Evolutionary conservation across 2,888 invertebrate genomes (phyloP), one percentile per base, ranked within the genome.

Genomic region (Lithophane semibrunnea): DNA sequence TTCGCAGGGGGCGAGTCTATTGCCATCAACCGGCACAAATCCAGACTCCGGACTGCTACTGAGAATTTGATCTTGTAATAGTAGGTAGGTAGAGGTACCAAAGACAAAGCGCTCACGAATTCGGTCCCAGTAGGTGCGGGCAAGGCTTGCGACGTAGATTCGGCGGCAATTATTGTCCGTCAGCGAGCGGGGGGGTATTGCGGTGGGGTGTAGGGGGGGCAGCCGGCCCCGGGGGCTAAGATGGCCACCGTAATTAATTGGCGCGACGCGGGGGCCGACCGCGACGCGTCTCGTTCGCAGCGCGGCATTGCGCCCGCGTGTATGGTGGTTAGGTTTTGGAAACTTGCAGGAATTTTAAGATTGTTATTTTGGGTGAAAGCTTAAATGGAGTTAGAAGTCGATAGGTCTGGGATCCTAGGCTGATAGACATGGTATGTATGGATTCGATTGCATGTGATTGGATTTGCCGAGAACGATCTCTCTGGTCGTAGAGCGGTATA

Each of bases 221-320:
- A 84, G 80, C 86, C 86, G 90, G 91, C 90, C 85, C 88, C 88
- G 87, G 90, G 93, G 93, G 94, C 92, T 95, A 96, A 96, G 96
- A 96, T 95, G 96, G 96, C 96, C 96, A 95, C 96, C 96, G 95
- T 96, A 96, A 96, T 96, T 96, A 96, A 96, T 96, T 96, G 96
- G 96, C 95, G 95, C 96, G 95, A 96, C 96, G 96, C 96, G 95
- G 94, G 96, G 96, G 94, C 95, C 95, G 94, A 95, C 95, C 96
- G 95, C 96, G 95, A 94, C 95, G 94, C 94, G 95, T 94, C 95
- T 94, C 94, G 91, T 89, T 89, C 87, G 93, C 92, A 93, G 93
- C 95, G 95, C 95, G 95, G 95, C 94, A 94, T 94, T 94, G 95
- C 95, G 94, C 94, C 91, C 94, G 95, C 94, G 95, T 91, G 88